Percentiles rank a stretch among this genome's conserved stretches.
These are phyloP conservation scores for Cyprinodon variegatus DNA, from an alignment of 2,113 vertebrate species.

Conservation along the genomic window DNA sequence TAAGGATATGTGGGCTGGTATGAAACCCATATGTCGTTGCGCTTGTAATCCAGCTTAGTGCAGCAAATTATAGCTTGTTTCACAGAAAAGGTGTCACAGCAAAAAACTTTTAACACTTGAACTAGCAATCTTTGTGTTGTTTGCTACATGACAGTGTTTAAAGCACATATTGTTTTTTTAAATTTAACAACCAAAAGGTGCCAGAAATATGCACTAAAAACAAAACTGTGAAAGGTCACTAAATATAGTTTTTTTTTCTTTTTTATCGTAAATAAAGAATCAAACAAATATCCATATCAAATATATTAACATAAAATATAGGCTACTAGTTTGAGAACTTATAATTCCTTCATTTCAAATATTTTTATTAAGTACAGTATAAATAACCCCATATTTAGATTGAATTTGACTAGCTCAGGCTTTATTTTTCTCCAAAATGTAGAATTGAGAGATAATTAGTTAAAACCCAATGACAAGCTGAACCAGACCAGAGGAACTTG, in stretches of 20 bases:
- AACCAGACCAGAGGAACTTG: too few relatives aligned
- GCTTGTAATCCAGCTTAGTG: background rate
- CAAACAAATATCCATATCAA: background rate
- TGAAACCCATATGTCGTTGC: conserved; percentile 31
- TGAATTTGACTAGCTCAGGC: background rate
- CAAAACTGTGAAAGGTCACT: too few relatives aligned
- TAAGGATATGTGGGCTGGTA: conserved; percentile 8
- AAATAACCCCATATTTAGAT: background rate
- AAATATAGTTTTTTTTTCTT: too few relatives aligned
- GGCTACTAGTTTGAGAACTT: too few relatives aligned
- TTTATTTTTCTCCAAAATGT: background rate
- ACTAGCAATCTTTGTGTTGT: background rate
- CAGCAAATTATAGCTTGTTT: background rate
- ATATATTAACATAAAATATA: background rate
- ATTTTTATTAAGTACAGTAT: too few relatives aligned
- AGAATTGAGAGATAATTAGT: too few relatives aligned
- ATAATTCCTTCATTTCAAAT: too few relatives aligned
- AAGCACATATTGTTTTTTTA: background rate
- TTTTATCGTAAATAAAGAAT: background rate
- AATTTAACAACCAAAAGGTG: background rate
- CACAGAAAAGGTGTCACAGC: background rate
- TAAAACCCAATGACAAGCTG: too few relatives aligned
- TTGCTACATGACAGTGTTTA: background rate
- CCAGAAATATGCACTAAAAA: background rate
- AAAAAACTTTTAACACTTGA: background rate